Base-by-base conservation (phyloP, 2,797 vertebrate genomes). In the Triplophysa bombifrons region DNA sequence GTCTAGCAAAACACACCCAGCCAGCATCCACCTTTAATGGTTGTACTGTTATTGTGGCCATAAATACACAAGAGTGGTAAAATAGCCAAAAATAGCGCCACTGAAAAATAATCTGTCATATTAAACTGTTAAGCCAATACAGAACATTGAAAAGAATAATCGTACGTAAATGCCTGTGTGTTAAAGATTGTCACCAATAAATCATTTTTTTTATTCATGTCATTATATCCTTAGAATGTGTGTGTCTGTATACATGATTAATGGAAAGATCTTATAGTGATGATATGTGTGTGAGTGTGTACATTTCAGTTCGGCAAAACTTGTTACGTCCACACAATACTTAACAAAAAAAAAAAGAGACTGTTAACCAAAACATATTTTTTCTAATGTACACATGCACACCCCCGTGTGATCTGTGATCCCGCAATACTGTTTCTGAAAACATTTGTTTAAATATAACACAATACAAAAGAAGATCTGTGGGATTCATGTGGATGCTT, bases 401-500 rank as follows among this genome's bases (percentile, higher is more conserved):
- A 27, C 16, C 41, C 13, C 46, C 46, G 13, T 48, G 46, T 48
- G 46, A 48, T n/a, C 19, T 55, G 19, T 55, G 53, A 55, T 20
- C 17, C 50, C 5, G 3, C 50, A 51, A 51, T 19, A 2, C 53
- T 56, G 53, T 61, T 25, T 13, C 25, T 27, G 14, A 63, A 63
- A 63, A 64, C 16, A 38, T 20, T 10, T 9, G 53, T 55, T 20
- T n/a, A n/a, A 65, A 41, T 65, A 41, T 41, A 65, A 30, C 20
- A 51, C 10, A 13, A 48, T 34, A 44, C 12, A 13, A 20, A 17
- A 44, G 38, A 63, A 84, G 55, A 84, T 70, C 81, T 78, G 75
- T 74, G 78, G 85, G 88, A 92, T 92, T 89, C 90, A 89, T 86
- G 78, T 83, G 85, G 80, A 86, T 84, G 74, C 72, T 84, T 80